These are phyloP conservation scores for Pecten maximus DNA, from an alignment of 2,888 invertebrate species.

Conservation along the genomic window DNA sequence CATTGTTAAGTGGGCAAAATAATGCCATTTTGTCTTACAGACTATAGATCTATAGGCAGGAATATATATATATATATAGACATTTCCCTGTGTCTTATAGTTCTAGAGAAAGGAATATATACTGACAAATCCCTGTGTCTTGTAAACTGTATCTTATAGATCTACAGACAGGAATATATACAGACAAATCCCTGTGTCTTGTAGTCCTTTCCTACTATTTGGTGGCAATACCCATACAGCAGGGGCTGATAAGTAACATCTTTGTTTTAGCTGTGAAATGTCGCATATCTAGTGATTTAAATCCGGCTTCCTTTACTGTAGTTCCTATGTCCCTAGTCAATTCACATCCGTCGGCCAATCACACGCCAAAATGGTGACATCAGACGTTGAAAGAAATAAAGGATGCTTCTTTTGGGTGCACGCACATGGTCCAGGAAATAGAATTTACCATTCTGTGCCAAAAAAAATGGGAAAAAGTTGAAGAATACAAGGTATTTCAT, in stretches of 20 bases:
- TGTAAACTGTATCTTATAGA: not conserved
- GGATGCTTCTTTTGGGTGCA: constrained; percentile 60
- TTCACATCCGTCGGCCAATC: constrained; percentile 66
- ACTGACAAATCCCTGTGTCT: not conserved
- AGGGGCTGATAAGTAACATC: constrained; percentile 43
- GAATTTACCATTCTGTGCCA: constrained; percentile 71
- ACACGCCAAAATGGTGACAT: constrained; percentile 65
- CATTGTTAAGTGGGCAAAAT: too few relatives aligned
- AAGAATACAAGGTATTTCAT: too few relatives aligned
- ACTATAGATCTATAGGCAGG: too few relatives aligned
- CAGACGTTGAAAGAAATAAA: constrained; percentile 61
- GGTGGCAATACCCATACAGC: constrained; percentile 46
- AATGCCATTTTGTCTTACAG: too few relatives aligned
- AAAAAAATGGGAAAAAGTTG: constrained; percentile 31
- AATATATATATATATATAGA: too few relatives aligned
- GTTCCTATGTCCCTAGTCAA: constrained; percentile 63
- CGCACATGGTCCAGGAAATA: constrained; percentile 75
- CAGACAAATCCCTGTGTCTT: not conserved
- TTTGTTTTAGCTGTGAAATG: constrained; percentile 51
- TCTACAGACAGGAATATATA: too few relatives aligned
- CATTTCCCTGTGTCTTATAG: not conserved
- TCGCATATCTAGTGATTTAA: constrained; percentile 56
- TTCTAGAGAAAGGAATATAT: not conserved
- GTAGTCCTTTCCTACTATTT: constrained; percentile 27
- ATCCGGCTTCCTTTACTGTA: constrained; percentile 64